These are phyloP conservation scores for Carollia perspicillata DNA, from an alignment of 2,113 vertebrate genomes.

Conservation along the genomic window DNA sequence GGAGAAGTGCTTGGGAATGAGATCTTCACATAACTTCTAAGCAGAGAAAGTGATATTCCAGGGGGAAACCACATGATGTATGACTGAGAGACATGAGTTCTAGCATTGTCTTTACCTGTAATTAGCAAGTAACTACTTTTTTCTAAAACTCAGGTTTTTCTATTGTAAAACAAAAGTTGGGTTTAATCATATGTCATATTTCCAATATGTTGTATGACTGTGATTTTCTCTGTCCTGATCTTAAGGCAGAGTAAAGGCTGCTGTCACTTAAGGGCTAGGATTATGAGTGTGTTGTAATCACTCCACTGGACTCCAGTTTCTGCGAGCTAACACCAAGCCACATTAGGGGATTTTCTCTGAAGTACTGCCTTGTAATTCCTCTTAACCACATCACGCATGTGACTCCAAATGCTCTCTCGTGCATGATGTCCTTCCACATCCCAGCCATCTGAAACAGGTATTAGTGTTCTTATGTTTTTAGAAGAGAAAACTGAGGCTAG, in stretches of 20 bases:
- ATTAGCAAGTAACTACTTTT: neutral
- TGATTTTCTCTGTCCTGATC: neutral
- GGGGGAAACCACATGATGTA: rapidly evolving
- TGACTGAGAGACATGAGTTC: neutral
- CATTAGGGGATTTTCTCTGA: neutral
- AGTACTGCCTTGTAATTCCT: neutral
- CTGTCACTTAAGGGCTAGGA: neutral
- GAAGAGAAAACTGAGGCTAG: neutral
- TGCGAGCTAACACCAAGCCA: no score
- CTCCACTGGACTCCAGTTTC: neutral
- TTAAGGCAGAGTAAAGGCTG: neutral
- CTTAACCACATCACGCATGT: neutral
- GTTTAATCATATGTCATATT: neutral
- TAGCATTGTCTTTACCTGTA: neutral
- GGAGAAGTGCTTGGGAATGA: neutral
- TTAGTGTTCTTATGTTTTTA: neutral
- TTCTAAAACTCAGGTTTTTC: neutral
- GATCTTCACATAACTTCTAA: neutral
- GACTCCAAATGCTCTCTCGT: neutral
- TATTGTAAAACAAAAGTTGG: neutral
- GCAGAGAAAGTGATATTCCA: neutral
- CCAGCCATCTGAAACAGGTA: neutral
- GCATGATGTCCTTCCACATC: neutral
- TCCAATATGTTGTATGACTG: neutral
- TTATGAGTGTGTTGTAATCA: neutral